phyloP scores from a whole-genome alignment of 2,888 invertebrate genomes.

The Hirtodrosophila duncani region DNA sequence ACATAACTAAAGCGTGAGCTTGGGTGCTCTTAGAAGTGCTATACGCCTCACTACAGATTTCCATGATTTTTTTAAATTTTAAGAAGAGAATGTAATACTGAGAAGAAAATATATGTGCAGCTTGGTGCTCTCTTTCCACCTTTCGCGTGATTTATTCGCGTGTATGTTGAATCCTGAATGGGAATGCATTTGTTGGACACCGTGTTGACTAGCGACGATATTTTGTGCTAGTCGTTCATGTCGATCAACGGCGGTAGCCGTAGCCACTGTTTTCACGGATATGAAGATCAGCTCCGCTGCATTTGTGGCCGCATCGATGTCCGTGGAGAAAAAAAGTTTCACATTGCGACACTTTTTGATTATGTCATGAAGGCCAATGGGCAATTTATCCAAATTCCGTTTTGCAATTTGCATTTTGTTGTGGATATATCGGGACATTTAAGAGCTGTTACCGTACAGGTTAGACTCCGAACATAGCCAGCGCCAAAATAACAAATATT shows the following conservation, averaged over 20 bases:
- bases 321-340: constrained; percentile 96
- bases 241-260: constrained; percentile 97
- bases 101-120: constrained; percentile 96
- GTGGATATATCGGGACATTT: constrained; percentile 97
- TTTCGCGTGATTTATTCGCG: constrained; percentile 98
- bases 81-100: constrained; percentile 85
- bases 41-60: constrained; percentile 90
- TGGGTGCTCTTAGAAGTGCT: constrained; percentile 93
- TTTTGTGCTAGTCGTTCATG: constrained; percentile 98
- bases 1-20: constrained; percentile 95
- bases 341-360: constrained; percentile 91
- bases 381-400: constrained; percentile 99
- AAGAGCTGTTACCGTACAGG: constrained; percentile 97
- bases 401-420: constrained; percentile 93
- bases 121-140: constrained; percentile 96
- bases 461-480: constrained; percentile 99
- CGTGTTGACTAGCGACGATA: constrained; percentile 95
- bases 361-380: constrained; percentile 95
- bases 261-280: constrained; percentile 99
- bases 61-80: constrained; percentile 84
- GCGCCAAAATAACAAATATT: constrained; percentile 99
- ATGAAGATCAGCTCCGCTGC: constrained; percentile 99
- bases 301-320: constrained; percentile 90
- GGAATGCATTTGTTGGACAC: constrained; percentile 97
- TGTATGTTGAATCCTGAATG: constrained; percentile 99